Evolutionary conservation across 2,113 vertebrate species (phyloP), one percentile per base, ranked within the genome.

Genomic region (Xyliphius kryptos): DNA sequence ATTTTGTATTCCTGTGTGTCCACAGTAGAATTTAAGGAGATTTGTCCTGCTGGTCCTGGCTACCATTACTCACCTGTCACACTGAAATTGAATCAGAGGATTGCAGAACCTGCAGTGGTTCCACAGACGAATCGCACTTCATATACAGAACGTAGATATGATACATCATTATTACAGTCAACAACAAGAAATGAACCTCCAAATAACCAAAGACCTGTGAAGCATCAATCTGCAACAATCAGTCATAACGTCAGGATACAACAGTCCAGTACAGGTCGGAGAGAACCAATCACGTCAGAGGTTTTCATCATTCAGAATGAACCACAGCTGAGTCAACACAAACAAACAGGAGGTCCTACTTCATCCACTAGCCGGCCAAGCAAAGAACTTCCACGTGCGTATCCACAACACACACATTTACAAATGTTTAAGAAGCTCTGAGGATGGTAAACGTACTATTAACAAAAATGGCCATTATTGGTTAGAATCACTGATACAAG

Each of bases 21-120:
- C 37, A 1, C 78, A 99, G 96, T 83, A 69, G 86, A 83, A 48
- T 99, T 99, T 80, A 89, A 88, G 79, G 93, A 98, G 75, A 95
- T 93, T 80, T 99, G 95, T 64, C 96, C 96, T 0, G 96, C 96
- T 0, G 96, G 96, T 19, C 92, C 94, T 0, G 96, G 96, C 2
- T 99, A 96, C 22, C 91, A 97, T 46, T 99, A 97, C 74, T 94
- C 92, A 0, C 87, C 91, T 48, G 91, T 91, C 3, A 86, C 90
- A 16, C 76, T 91, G 40, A 86, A 88, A 55, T 83, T 90, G 69
- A 89, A 78, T 71, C 90, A 89, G 60, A 86, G 86, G 16, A 74
- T 71, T 11, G 26, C 68, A 0, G 79, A 85, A 17, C 80, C 75
- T 3, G 3, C 16, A 1, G 48, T 81, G 52, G 59, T 81, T 2